Evolutionary conservation across 2,797 vertebrate genomes (phyloP).

Genomic region (Sciaenops ocellatus): DNA sequence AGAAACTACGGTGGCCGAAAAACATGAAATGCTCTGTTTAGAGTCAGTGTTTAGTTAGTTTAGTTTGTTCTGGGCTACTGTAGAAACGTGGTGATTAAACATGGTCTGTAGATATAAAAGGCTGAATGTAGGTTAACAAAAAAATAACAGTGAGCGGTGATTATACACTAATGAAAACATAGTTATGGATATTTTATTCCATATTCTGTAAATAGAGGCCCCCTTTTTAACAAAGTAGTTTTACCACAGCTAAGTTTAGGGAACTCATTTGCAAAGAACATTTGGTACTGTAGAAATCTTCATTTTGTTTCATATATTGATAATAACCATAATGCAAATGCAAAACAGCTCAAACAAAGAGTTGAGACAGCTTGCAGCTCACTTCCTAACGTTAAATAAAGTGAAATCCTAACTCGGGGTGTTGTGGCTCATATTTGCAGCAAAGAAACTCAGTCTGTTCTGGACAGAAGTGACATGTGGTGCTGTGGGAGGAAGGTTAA

Average conservation of each 20-base stretch:
- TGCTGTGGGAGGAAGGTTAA: slow-evolving; percentile 53
- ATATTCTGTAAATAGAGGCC: too few relatives aligned
- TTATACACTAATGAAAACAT: too few relatives aligned
- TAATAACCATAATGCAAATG: neutral
- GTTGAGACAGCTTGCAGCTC: slow-evolving; percentile 3
- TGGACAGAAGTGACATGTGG: slow-evolving; percentile 55
- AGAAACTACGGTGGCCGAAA: too few relatives aligned
- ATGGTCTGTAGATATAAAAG: too few relatives aligned
- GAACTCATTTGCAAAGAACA: neutral
- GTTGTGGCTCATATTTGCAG: slow-evolving; percentile 31
- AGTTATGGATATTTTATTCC: too few relatives aligned
- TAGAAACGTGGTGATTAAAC: too few relatives aligned
- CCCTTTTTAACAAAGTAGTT: neutral
- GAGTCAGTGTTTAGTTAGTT: too few relatives aligned
- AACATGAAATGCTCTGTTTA: too few relatives aligned
- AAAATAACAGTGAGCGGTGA: too few relatives aligned
- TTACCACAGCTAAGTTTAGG: neutral
- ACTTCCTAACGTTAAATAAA: neutral
- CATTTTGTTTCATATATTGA: neutral
- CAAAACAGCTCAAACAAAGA: slow-evolving; percentile 1
- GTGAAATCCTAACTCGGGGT: slow-evolving; percentile 20
- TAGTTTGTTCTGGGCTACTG: too few relatives aligned
- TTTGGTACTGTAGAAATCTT: neutral
- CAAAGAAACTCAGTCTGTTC: slow-evolving; percentile 22
- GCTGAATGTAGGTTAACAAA: too few relatives aligned